Evolutionary conservation across 2,113 vertebrate genomes (phyloP).

Genomic region (Dicerorhinus sumatrensis): DNA sequence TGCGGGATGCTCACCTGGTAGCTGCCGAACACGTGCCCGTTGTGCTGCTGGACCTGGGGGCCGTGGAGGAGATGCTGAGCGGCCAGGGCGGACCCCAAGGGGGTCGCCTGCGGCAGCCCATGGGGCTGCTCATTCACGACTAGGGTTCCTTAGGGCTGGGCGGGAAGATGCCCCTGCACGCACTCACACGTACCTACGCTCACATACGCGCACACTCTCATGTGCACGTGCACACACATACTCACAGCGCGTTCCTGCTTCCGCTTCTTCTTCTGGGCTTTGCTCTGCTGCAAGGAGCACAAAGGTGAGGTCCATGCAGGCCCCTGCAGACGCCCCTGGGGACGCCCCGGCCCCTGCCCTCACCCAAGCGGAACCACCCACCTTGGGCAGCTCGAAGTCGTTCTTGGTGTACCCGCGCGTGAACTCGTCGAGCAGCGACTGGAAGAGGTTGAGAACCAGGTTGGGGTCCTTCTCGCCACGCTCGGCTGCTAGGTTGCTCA

Average conservation of each 20-base stretch:
- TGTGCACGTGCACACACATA: conserved; percentile 18
- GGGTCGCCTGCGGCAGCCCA: accelerated
- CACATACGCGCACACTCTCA: accelerated
- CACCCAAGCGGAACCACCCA: accelerated
- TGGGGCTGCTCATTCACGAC: neutral
- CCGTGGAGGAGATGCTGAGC: neutral
- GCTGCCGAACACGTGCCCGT: conserved; percentile 93
- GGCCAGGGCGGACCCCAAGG: accelerated
- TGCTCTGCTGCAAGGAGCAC: conserved; percentile 88
- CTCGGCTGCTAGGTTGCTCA: conserved; percentile 92
- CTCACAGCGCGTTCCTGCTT: conserved; percentile 96
- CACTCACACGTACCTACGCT: accelerated
- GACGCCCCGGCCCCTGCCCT: accelerated
- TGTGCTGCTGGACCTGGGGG: conserved; percentile 91
- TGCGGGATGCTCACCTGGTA: conserved; percentile 98
- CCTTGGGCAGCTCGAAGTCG: conserved; percentile 89
- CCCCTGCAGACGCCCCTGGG: too few relatives aligned
- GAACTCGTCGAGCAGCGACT: conserved; percentile 97
- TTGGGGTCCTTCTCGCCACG: conserved; percentile 94
- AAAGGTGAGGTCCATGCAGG: neutral
- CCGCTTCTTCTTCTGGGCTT: conserved; percentile 96
- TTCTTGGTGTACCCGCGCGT: conserved; percentile 94
- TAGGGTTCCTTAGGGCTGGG: neutral
- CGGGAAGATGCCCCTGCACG: accelerated
- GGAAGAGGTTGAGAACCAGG: conserved; percentile 97